A percentile compares a stretch with the other conserved stretches of the same genome.
Evolutionary conservation across 2,797 vertebrate species (phyloP).

Genomic region (Paramormyrops hopkinsi): DNA sequence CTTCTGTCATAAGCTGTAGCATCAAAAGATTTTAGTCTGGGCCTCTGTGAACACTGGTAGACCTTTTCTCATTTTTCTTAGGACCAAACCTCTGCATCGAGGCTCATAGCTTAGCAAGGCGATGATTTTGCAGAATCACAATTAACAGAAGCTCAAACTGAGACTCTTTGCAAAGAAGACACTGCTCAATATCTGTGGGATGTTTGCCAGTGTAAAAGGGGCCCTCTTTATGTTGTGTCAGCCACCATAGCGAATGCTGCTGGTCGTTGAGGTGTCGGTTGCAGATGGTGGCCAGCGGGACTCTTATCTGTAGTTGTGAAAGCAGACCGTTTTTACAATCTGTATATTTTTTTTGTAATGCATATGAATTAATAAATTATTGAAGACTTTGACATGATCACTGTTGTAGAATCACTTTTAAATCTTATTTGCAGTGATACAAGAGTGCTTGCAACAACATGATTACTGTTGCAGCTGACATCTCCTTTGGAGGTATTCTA

Average conservation of each 20-base stretch:
- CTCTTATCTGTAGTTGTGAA: constrained; percentile 38
- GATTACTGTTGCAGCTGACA: not conserved
- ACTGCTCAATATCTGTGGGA: constrained; percentile 33
- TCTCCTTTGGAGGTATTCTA: not conserved
- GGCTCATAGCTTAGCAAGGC: constrained; percentile 26
- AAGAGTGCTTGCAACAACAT: not conserved
- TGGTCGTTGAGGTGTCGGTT: not conserved
- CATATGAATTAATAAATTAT: constrained; percentile 62
- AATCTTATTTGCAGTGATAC: not conserved
- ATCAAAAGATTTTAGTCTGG: constrained; percentile 31
- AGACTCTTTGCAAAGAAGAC: constrained; percentile 23
- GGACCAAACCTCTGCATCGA: constrained; percentile 27
- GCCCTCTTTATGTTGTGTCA: constrained; percentile 20
- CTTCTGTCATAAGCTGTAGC: constrained; percentile 40
- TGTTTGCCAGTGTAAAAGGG: constrained; percentile 22
- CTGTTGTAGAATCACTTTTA: not conserved
- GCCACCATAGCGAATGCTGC: not conserved
- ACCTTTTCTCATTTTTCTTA: constrained; percentile 21
- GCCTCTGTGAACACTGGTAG: constrained; percentile 25
- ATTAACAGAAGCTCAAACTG: constrained; percentile 23
- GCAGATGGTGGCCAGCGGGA: not conserved
- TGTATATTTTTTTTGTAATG: constrained; percentile 58
- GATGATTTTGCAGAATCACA: constrained; percentile 26
- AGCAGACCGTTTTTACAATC: constrained; percentile 52
- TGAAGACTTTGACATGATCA: constrained; percentile 32